phyloP scores from a whole-genome alignment of 2,113 vertebrate genomes.

The Melanerpes aurifrons region DNA sequence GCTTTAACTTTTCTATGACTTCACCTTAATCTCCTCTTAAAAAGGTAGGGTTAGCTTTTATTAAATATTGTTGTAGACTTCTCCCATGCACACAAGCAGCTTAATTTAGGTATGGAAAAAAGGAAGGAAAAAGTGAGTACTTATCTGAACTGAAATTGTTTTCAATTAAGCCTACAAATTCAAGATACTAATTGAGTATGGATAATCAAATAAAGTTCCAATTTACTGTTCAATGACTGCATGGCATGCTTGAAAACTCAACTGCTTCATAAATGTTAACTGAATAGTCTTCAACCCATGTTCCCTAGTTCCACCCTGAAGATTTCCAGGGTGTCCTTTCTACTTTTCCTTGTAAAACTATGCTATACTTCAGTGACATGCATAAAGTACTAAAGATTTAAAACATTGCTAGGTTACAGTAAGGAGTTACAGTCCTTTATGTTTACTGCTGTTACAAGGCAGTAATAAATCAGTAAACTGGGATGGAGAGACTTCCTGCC shows the following conservation, averaged over 20 bases:
- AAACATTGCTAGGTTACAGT: background rate
- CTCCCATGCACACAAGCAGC: background rate
- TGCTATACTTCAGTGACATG: background rate
- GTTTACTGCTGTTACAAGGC: background rate
- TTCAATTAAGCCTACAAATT: background rate
- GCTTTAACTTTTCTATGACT: background rate
- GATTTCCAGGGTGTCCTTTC: background rate
- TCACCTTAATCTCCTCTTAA: background rate
- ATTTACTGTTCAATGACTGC: background rate
- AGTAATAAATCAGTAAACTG: background rate
- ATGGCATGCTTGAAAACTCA: background rate
- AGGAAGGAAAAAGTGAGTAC: accelerated
- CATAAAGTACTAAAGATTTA: background rate
- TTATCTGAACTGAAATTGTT: background rate
- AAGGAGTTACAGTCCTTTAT: background rate
- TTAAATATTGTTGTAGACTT: background rate
- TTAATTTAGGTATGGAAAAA: background rate
- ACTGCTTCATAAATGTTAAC: background rate
- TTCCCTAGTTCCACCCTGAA: background rate
- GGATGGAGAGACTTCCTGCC: background rate
- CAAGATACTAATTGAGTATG: background rate
- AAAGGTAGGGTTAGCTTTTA: accelerated
- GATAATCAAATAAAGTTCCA: background rate
- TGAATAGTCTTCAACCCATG: background rate
- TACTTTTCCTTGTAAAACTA: background rate